These are phyloP conservation scores for Mythimna impura DNA, from an alignment of 2,888 invertebrate genomes.

Conservation along the genomic window DNA sequence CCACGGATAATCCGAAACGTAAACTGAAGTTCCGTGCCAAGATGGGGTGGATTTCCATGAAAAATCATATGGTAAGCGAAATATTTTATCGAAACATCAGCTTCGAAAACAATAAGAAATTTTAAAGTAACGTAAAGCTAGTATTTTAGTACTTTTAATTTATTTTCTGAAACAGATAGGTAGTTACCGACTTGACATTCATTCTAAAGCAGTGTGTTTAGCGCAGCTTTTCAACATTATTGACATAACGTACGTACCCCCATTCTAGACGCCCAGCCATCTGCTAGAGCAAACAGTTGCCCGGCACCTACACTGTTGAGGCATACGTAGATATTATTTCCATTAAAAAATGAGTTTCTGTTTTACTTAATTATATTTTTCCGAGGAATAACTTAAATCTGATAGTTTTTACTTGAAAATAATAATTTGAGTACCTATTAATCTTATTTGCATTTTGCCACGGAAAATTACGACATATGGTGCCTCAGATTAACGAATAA, in stretches of 20 bases:
- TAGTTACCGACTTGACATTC: neutral
- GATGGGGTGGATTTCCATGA: constrained; percentile 90
- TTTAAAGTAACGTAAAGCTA: neutral
- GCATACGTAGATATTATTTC: neutral
- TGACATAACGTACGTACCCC: constrained; percentile 31
- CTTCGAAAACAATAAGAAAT: neutral
- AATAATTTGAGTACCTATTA: neutral
- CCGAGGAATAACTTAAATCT: neutral
- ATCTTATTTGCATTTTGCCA: too few species aligned
- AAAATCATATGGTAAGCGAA: constrained; percentile 88
- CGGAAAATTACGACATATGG: too few species aligned
- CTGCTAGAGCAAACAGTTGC: constrained; percentile 32
- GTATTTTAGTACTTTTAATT: neutral
- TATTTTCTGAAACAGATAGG: neutral
- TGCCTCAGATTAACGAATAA: too few species aligned
- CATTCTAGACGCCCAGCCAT: constrained; percentile 26
- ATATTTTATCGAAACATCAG: constrained; percentile 1
- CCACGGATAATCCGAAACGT: constrained; percentile 78
- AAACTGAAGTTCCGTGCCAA: constrained; percentile 82
- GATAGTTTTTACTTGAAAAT: neutral
- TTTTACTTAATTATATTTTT: too few species aligned
- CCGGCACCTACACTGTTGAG: neutral
- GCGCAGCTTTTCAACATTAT: constrained; percentile 44
- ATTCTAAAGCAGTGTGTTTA: constrained; percentile 39
- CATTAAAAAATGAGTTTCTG: neutral